A percentile compares a stretch with the other conserved stretches of the same genome.
These are phyloP conservation scores for Brachionus sp. DNA, from an alignment of 1,140 invertebrate genomes.

Conservation along the genomic window DNA sequence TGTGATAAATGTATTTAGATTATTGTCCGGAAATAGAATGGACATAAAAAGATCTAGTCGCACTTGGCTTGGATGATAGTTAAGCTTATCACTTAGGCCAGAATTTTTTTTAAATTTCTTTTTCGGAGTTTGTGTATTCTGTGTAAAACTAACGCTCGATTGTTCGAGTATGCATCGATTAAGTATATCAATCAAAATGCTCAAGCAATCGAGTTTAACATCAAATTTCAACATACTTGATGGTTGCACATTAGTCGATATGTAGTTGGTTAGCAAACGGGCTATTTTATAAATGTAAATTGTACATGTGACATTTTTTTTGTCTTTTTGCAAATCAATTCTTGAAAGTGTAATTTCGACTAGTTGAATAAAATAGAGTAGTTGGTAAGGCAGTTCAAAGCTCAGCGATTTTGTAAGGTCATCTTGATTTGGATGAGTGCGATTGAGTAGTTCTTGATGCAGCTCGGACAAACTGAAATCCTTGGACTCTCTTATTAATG, in stretches of 20 bases:
- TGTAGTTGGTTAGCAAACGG: background rate
- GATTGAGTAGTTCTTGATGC: background rate
- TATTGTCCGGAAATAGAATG: background rate
- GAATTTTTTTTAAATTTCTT: background rate
- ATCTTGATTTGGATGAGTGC: background rate
- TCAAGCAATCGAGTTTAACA: background rate
- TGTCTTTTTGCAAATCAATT: background rate
- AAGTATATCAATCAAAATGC: background rate
- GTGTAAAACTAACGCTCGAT: no score
- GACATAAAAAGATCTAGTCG: background rate
- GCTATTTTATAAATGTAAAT: background rate
- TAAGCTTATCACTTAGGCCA: background rate
- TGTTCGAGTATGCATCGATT: background rate
- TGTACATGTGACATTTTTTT: background rate
- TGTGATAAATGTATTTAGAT: background rate
- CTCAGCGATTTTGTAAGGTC: background rate
- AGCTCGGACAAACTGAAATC: background rate
- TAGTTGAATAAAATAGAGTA: background rate
- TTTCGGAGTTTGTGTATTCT: background rate
- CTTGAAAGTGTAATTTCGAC: background rate
- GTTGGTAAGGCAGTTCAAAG: background rate
- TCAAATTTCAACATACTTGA: background rate
- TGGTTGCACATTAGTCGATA: background rate
- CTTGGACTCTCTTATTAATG: background rate
- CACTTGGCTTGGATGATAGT: background rate